Base-by-base conservation (phyloP, 1,140 invertebrate genomes). In the Belonocnema kinseyi region DNA sequence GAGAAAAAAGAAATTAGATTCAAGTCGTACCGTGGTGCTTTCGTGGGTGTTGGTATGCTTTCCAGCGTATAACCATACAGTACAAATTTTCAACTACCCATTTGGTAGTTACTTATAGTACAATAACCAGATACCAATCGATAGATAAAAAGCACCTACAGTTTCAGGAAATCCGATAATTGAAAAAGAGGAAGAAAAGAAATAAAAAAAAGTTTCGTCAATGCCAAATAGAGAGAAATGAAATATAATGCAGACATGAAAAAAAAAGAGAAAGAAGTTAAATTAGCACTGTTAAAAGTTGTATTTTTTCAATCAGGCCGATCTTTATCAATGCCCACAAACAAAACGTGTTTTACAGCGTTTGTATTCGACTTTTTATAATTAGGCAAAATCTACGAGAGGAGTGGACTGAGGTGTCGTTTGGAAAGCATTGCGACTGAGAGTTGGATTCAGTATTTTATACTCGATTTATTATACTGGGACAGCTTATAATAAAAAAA, bases 361-460 rank as follows among this genome's bases (percentile, higher is more conserved):
- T 14, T 66, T 66, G 26, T 58, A 58, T 17, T 21, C 26, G 40
- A 66, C 61, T 40, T 66, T n/a, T 66, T 66, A 66, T 19, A 56
- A 56, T 33, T 66, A 66, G 14, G 26, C 40, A 66, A 66, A 66
- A 46, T 66, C 26, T 66, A 66, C 26, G 61, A 66, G 61, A 66
- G 61, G 61, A 66, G 61, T 66, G 61, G 61, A 66, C 61, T 66
- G 61, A 66, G 26, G 21, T 21, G n/a, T 66, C 26, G 33, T 66
- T 46, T 46, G 40, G 40, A 46, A 46, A 46, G 40, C 40, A 46
- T 46, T 46, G 40, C 40, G 40, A 46, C 40, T 46, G 40, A 46
- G 40, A 46, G 40, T 46, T 46, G 40, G 40, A 46, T 46, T 46
- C 40, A 46, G 40, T 46, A 46, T 46, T 46, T 46, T 46, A 46